Evolutionary conservation across 1,140 invertebrate species (phyloP).

Genomic region (Trypoxylus dichotomus): DNA sequence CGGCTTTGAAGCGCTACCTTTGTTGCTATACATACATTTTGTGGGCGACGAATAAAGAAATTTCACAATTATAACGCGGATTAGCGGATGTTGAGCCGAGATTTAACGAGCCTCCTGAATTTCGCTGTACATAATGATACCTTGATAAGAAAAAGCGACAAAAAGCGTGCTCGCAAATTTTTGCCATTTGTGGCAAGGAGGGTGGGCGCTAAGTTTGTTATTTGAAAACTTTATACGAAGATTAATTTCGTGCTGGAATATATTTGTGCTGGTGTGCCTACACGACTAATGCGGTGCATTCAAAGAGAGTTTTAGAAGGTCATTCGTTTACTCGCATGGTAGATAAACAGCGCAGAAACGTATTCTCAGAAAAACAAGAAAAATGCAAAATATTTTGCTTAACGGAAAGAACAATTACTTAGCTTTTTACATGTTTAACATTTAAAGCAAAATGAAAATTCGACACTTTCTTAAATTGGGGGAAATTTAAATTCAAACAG

Average conservation of each 20-base stretch:
- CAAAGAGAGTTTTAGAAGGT: not conserved
- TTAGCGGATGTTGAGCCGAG: not conserved
- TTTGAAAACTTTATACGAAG: not conserved
- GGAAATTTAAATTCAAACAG: no score
- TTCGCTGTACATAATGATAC: not conserved
- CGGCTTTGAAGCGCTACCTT: not conserved
- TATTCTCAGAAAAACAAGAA: no score
- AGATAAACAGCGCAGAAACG: no score
- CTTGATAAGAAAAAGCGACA: not conserved
- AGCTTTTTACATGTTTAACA: no score
- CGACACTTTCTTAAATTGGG: no score
- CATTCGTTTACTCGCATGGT: not conserved
- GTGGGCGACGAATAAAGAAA: not conserved
- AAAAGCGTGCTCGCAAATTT: not conserved
- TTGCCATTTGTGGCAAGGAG: not conserved
- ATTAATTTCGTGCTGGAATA: not conserved
- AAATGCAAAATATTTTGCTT: no score
- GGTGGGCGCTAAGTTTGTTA: not conserved
- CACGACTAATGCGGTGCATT: not conserved
- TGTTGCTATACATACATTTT: not conserved
- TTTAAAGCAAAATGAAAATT: no score
- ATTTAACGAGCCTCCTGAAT: conserved; percentile 1
- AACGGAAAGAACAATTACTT: no score
- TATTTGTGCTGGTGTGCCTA: not conserved
- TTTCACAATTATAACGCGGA: conserved; percentile 7